phyloP scores from a whole-genome alignment of 92 coral and sea anemone species.

The Meandrina meandrites region DNA sequence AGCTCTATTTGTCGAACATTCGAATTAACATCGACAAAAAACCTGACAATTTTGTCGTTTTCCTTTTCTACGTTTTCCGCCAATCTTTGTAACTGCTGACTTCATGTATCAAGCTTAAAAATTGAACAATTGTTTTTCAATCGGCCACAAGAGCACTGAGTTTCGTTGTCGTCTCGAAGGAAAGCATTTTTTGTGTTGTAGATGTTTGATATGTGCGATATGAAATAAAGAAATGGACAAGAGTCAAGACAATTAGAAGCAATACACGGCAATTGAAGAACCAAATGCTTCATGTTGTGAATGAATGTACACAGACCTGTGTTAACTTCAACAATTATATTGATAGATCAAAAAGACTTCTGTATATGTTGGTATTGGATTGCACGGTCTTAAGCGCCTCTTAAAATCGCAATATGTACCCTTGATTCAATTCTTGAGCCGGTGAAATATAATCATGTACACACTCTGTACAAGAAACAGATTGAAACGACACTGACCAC shows the following conservation, averaged over 20 bases:
- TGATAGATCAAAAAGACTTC: constrained; percentile 25
- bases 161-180: neutral
- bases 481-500: neutral
- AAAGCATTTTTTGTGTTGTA: neutral
- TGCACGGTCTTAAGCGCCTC: neutral
- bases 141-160: neutral
- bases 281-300: constrained; percentile 4
- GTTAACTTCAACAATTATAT: constrained; percentile 41
- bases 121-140: neutral
- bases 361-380: constrained; percentile 6
- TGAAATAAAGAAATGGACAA: neutral
- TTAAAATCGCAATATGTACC: constrained; percentile 18
- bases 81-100: neutral
- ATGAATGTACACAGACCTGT: constrained; percentile 14
- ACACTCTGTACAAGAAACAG: constrained; percentile 7
- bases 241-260: neutral
- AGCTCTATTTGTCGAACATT: constrained; percentile 20
- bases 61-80: neutral
- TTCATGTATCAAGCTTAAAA: neutral
- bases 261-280: neutral
- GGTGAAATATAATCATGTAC: constrained; percentile 15
- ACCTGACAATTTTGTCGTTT: neutral
- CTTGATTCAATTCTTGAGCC: constrained; percentile 15
- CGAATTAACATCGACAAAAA: constrained; percentile 11
- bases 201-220: neutral